phyloP scores from a whole-genome alignment of 1,140 invertebrate genomes.

The Drosophila cardini region DNA sequence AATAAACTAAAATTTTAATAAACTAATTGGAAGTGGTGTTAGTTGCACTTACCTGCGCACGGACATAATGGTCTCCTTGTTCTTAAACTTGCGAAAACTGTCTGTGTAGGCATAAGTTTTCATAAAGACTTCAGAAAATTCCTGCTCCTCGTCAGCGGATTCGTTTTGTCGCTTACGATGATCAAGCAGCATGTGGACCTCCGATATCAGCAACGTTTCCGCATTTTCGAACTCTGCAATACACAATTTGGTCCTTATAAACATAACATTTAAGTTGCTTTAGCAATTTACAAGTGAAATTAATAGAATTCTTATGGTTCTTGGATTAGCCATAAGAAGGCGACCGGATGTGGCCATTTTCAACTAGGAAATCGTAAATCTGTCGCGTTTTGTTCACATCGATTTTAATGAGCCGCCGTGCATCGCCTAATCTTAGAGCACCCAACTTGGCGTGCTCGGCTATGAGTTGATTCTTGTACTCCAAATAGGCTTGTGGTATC shows the following conservation, averaged over 20 bases:
- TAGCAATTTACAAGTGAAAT: slow-evolving; percentile 73
- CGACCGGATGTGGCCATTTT: slow-evolving; percentile 89
- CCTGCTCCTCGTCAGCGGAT: slow-evolving; percentile 98
- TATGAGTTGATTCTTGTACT: slow-evolving; percentile 90
- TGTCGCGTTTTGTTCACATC: slow-evolving; percentile 97
- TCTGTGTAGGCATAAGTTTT: slow-evolving; percentile 98
- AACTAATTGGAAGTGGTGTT: slow-evolving; percentile 59
- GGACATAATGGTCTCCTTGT: slow-evolving; percentile 98
- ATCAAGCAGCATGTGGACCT: slow-evolving; percentile 98
- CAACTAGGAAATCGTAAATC: slow-evolving; percentile 92
- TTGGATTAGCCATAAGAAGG: slow-evolving; percentile 56
- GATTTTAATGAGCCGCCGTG: slow-evolving; percentile 93
- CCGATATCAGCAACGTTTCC: slow-evolving; percentile 98
- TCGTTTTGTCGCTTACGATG: slow-evolving; percentile 99
- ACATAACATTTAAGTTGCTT: neutral
- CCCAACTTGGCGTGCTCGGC: slow-evolving; percentile 91
- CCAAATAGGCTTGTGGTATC: slow-evolving; percentile 91
- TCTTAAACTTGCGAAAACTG: slow-evolving; percentile 98
- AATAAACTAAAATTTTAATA: neutral
- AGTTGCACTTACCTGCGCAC: slow-evolving; percentile 90
- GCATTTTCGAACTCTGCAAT: slow-evolving; percentile 98
- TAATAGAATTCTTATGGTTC: slow-evolving; percentile 3
- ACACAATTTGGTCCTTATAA: slow-evolving; percentile 10
- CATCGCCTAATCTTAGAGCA: slow-evolving; percentile 90
- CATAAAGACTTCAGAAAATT: slow-evolving; percentile 99